These are phyloP conservation scores for Stichopus chloronotus DNA, from an alignment of 35 echinoderm and acorn worm species.

Conservation along the genomic window DNA sequence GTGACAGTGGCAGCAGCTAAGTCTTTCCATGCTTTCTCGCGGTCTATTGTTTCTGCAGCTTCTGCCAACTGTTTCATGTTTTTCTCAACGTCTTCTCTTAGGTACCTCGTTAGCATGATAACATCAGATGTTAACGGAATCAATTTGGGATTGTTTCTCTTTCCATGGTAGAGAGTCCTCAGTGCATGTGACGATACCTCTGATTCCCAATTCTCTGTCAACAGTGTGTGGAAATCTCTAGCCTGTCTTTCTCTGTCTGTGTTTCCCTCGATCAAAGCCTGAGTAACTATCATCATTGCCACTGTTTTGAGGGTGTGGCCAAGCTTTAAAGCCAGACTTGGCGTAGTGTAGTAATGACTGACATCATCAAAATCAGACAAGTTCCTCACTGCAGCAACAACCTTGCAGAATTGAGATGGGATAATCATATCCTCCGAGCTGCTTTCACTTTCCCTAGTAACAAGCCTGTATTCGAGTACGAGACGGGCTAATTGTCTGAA, in stretches of 20 bases:
- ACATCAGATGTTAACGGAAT: conserved; percentile 81
- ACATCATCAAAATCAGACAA: conserved; percentile 76
- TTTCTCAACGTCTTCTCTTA: conserved; percentile 39
- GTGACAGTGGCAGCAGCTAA: conserved; percentile 32
- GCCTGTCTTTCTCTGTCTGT: conserved; percentile 34
- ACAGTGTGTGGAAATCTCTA: conserved; percentile 7
- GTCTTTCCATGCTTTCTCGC: conserved; percentile 51
- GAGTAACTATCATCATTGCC: conserved; percentile 56
- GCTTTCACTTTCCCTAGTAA: conserved; percentile 49
- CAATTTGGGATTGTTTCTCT: conserved; percentile 71
- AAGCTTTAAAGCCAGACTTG: conserved; percentile 74
- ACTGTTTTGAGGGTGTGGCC: conserved; percentile 78
- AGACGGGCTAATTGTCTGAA: conserved; percentile 67
- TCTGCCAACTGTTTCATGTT: conserved; percentile 9
- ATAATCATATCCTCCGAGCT: not conserved
- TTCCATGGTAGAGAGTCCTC: conserved; percentile 71
- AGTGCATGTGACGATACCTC: conserved; percentile 70
- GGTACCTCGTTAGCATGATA: conserved; percentile 64
- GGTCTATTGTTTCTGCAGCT: not conserved
- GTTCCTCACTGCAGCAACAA: not conserved
- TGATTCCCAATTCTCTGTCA: conserved; percentile 70
- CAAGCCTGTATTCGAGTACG: conserved; percentile 56
- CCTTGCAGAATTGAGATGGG: not conserved
- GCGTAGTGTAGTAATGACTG: conserved; percentile 68
- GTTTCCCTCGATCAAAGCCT: conserved; percentile 46